Percentiles rank a stretch among this genome's conserved stretches.
Evolutionary conservation across 2,113 vertebrate genomes (phyloP).

Genomic region (Ciconia boyciana): DNA sequence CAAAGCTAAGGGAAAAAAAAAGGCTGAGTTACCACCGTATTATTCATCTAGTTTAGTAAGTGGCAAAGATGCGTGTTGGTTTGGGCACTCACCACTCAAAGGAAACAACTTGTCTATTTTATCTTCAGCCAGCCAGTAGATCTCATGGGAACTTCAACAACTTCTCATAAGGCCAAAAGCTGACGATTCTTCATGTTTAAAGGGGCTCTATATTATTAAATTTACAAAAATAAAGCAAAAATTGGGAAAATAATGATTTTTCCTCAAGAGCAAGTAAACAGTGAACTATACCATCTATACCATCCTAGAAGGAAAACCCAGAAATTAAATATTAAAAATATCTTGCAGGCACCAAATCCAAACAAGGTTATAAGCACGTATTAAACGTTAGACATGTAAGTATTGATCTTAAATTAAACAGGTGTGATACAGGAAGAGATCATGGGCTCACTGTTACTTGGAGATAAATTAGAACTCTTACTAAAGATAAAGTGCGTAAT

Average conservation of each 20-base stretch:
- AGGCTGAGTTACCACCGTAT: not conserved
- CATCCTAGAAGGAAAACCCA: not conserved
- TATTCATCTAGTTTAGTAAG: not conserved
- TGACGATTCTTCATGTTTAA: not conserved
- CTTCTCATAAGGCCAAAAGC: not conserved
- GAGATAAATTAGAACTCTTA: not conserved
- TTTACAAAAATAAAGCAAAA: not conserved
- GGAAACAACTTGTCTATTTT: not conserved
- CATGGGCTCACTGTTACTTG: not conserved
- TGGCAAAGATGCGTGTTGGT: not conserved
- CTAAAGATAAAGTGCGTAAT: not conserved
- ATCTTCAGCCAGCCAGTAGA: not conserved
- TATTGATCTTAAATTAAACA: not conserved
- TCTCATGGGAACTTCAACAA: not conserved
- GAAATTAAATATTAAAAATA: not conserved
- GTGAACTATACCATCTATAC: not conserved
- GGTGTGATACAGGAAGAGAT: not conserved
- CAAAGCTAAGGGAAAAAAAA: not conserved
- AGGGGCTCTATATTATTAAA: accelerated
- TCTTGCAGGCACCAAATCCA: not conserved
- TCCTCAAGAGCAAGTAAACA: not conserved
- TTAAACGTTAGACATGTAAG: not conserved
- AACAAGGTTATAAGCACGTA: not conserved
- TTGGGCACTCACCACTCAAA: not conserved
- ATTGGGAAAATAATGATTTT: not conserved